Evolutionary conservation across 2,797 vertebrate species (phyloP), one percentile per base, ranked within the genome.

Genomic region (Cyclura pinguis): DNA sequence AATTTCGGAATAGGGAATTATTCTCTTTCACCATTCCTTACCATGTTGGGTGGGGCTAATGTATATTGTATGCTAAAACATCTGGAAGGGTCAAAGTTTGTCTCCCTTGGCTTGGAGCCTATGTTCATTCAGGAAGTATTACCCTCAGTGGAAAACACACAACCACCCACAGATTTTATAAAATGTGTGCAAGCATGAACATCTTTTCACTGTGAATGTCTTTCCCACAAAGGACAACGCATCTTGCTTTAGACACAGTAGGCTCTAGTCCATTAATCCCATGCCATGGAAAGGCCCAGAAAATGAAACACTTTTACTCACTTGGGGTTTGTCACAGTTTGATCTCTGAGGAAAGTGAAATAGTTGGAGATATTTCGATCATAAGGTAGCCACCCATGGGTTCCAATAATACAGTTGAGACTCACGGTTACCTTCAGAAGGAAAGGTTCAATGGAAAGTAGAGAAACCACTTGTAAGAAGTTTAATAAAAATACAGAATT

Each of bases 311-410:
- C 18, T 72, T 52, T 82, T 92, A 95, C 98, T 98, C 96, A 99
- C 99, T 99, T 99, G 92, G 97, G 96, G 97, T 98, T 99, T 95
- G 98, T 97, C 89, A 99, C 98, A 4, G 98, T 98, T 92, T 98
- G 98, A 96, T 99, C 99, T 95, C 97, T 99, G 91, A 99, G 98
- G 96, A 99, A 99, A 35, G 99, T 99, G 96, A 99, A 99, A 96
- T 99, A 99, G 97, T 99, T 99, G 96, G 98, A 99, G 94, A 99
- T 99, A 95, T 97, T 99, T 97, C 98, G 98, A 93, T 99, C 99
- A 84, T 99, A 99, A 85, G 99, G 98, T 90, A 99, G 97, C 99
- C 99, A 99, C 81, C 98, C 98, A 29, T 99, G 99, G 57, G 98
- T 98, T 96, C 98, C 99, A 89, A 99, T 96, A 94, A 99, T 84